phyloP scores from a whole-genome alignment of 2,888 invertebrate species.

The Amitus sp. region DNA sequence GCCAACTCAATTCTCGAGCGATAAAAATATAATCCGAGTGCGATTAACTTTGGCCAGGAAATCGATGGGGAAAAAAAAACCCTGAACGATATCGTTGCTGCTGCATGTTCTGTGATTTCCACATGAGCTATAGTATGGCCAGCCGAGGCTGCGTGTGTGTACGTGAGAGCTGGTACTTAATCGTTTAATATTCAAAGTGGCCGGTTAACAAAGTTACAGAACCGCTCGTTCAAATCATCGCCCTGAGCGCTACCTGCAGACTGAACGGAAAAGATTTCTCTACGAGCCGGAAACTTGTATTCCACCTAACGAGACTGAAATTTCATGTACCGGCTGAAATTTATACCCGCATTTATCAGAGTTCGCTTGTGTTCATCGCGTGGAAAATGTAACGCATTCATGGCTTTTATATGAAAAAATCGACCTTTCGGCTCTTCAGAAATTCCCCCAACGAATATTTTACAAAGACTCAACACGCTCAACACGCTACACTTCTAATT shows the following conservation, averaged over 20 bases:
- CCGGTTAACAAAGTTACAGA: constrained; percentile 42
- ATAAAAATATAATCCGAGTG: no score
- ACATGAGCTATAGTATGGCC: no score
- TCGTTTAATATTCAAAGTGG: constrained; percentile 49
- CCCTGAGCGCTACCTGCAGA: constrained; percentile 9
- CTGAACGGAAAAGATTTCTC: constrained; percentile 13
- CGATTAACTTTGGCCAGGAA: no score
- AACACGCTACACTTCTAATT: no score
- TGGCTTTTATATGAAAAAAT: no score
- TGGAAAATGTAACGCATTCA: background rate
- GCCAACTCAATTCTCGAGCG: no score
- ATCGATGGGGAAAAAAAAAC: background rate
- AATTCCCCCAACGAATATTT: no score
- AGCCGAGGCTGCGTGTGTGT: no score
- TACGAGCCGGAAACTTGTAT: constrained; percentile 12
- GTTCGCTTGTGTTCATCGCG: no score
- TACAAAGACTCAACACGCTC: no score
- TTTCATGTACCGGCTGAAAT: constrained; percentile 8
- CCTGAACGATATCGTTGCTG: background rate
- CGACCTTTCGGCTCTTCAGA: no score
- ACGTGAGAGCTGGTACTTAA: constrained; percentile 43
- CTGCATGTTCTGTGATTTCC: background rate
- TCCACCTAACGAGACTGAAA: constrained; percentile 18
- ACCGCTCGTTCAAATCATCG: constrained; percentile 43
- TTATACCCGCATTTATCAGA: no score